Evolutionary conservation across 1,140 invertebrate species (phyloP).

Genomic region (Hypothenemus hampei): DNA sequence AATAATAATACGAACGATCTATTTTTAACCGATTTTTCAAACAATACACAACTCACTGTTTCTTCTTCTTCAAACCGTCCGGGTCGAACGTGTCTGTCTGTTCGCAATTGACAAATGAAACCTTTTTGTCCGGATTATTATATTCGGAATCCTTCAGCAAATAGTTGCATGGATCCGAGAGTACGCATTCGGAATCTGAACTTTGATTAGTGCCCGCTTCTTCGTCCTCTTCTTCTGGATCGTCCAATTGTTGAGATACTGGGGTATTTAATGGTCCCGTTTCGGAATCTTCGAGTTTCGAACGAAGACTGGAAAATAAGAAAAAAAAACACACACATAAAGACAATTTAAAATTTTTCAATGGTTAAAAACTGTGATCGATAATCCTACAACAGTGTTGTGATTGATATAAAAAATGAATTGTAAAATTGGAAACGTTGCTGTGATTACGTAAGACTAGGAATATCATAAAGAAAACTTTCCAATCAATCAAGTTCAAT

Average conservation of each 20-base stretch:
- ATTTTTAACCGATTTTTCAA: no score
- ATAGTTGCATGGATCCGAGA: slow-evolving; percentile 42
- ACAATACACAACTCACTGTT: slow-evolving; percentile 25
- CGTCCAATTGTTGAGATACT: slow-evolving; percentile 19
- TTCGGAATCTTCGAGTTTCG: slow-evolving; percentile 33
- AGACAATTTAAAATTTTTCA: no score
- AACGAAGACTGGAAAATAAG: slow-evolving; percentile 10
- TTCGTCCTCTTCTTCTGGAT: slow-evolving; percentile 29
- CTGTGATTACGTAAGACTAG: no score
- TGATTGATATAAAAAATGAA: no score
- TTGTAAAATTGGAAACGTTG: no score
- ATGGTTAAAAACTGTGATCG: no score
- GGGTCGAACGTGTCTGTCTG: slow-evolving; percentile 32
- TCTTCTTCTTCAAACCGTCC: slow-evolving; percentile 36
- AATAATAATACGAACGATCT: no score
- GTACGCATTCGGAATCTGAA: slow-evolving; percentile 43
- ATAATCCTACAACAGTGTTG: no score
- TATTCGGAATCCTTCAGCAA: slow-evolving; percentile 10
- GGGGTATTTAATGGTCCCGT: slow-evolving; percentile 36
- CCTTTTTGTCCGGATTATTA: slow-evolving; percentile 41
- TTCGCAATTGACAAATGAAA: slow-evolving; percentile 42
- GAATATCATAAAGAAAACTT: no score
- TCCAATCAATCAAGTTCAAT: no score
- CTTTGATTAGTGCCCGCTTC: slow-evolving; percentile 33
- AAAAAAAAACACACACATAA: no score